phyloP scores from a whole-genome alignment of 2,888 invertebrate genomes.

The Ornithoptera alexandrae region DNA sequence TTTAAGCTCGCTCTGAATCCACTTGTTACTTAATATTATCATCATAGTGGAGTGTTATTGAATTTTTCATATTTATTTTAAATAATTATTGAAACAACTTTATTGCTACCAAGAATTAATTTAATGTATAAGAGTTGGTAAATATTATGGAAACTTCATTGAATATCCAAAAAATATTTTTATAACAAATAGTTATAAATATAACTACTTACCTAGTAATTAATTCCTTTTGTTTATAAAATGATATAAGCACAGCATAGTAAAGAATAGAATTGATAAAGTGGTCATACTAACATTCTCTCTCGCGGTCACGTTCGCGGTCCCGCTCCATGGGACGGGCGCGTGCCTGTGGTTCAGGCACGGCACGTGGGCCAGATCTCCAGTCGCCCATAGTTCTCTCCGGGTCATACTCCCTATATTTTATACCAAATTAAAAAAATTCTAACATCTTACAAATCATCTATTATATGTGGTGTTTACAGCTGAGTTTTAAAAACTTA shows the following conservation, averaged over 20 bases:
- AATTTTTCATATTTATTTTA: background rate
- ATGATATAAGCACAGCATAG: too few species aligned
- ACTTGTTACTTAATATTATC: constrained; percentile 42
- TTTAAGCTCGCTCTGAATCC: constrained; percentile 80
- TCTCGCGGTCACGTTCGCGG: constrained; percentile 52
- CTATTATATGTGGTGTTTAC: too few species aligned
- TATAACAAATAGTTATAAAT: too few species aligned
- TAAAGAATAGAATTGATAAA: background rate
- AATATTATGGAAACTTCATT: too few species aligned
- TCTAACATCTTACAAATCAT: too few species aligned
- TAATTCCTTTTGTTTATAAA: too few species aligned
- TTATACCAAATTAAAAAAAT: background rate
- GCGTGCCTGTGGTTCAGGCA: constrained; percentile 59
- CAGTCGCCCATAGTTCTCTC: constrained; percentile 88
- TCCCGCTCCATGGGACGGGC: constrained; percentile 49
- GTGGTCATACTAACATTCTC: constrained; percentile 47
- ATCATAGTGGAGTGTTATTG: constrained; percentile 53
- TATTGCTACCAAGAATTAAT: too few species aligned
- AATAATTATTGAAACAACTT: background rate
- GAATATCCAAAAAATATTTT: too few species aligned
- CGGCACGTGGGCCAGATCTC: constrained; percentile 84
- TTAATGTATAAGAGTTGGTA: too few species aligned
- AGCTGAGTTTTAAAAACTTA: too few species aligned
- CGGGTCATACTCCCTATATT: constrained; percentile 76
- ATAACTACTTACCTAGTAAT: too few species aligned